Percentiles rank a stretch among this genome's conserved stretches.
Evolutionary conservation across 2,113 vertebrate genomes (phyloP).

Genomic region (Octodon degus): DNA sequence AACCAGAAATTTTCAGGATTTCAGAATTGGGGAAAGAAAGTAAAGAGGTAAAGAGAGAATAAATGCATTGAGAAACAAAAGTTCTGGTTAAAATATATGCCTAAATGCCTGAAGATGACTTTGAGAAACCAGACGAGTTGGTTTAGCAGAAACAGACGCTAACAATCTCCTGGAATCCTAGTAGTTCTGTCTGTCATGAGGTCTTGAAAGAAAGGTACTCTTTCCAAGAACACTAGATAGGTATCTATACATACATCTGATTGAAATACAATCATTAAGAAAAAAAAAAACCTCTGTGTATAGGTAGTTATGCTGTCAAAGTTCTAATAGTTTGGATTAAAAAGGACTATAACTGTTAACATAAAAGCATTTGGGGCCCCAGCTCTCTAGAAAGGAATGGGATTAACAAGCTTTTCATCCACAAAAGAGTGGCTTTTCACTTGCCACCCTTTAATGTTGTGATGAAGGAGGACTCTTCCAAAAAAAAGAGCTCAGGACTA

Average conservation of each 20-base stretch:
- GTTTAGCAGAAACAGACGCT: not conserved
- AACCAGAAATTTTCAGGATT: not conserved
- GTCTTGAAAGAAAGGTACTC: not conserved
- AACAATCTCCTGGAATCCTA: not conserved
- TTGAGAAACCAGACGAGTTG: not conserved
- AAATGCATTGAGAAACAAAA: not conserved
- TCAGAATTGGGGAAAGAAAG: not conserved
- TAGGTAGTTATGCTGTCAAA: not conserved
- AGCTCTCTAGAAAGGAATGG: not conserved
- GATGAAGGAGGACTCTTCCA: not conserved
- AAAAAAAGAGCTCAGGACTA: not conserved
- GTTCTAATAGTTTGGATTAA: not conserved
- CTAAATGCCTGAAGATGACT: not conserved
- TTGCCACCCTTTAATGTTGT: not conserved
- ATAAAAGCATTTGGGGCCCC: not conserved
- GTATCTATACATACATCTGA: not conserved
- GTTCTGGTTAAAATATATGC: not conserved
- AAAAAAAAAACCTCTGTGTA: not conserved
- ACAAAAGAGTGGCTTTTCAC: not conserved
- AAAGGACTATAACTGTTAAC: not conserved
- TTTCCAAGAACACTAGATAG: not conserved
- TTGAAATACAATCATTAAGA: slow-evolving; percentile 1
- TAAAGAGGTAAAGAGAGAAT: not conserved
- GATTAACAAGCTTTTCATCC: not conserved
- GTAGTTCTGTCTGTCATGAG: not conserved